Evolutionary conservation across 2,797 vertebrate genomes (phyloP).

Genomic region (Cryptoblepharus egeriae): DNA sequence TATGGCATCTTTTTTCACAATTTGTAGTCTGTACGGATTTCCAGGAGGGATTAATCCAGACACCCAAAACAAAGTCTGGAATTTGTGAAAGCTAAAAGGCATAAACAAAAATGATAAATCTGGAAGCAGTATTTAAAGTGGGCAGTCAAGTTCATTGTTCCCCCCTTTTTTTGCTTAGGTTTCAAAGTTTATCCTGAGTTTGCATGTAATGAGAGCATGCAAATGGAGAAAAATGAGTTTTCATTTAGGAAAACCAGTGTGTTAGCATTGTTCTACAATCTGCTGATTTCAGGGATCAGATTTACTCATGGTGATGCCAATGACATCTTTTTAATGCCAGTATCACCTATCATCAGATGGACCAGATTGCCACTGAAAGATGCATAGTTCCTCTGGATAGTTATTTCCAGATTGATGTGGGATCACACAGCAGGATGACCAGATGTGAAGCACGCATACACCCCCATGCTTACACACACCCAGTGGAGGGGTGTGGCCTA

Average conservation of each 20-base stretch:
- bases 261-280: neutral
- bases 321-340: neutral
- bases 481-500: too few species aligned
- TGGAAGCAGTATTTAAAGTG: neutral
- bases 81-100: neutral
- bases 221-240: neutral
- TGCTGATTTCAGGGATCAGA: neutral
- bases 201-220: neutral
- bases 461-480: too few species aligned
- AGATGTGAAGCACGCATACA: too few species aligned
- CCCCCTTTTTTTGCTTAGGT: neutral
- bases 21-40: constrained; percentile 17
- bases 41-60: neutral
- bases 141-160: neutral
- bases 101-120: neutral
- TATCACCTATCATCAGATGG: neutral
- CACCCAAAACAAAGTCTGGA: neutral
- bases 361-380: neutral
- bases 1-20: neutral
- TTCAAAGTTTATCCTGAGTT: neutral
- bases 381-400: neutral
- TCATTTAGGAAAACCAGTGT: too few species aligned
- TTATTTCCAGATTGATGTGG: neutral
- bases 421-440: too few species aligned
- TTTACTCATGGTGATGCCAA: neutral